A percentile compares a stretch with the other conserved stretches of the same genome.
Conservation (phyloP, 1,140 invertebrate species). For the Alviniconcha marisindica region DNA sequence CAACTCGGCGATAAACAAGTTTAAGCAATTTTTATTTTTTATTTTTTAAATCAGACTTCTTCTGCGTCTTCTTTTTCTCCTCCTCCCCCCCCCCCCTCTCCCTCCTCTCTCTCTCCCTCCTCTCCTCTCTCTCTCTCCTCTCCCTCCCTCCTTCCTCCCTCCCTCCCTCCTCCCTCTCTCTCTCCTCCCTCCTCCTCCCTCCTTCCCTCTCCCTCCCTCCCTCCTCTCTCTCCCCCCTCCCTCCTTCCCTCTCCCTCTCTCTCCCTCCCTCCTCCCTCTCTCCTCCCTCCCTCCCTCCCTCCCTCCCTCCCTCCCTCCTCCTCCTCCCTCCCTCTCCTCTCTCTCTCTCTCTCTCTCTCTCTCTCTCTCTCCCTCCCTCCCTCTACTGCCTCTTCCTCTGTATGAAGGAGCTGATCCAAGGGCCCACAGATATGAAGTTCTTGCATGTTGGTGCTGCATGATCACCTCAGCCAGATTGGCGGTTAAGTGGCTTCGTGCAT, state of each 20-base stretch:
- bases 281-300: neutral
- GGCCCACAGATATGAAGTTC: no score
- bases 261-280: neutral
- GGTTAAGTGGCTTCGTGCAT: no score
- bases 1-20: no score
- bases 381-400: neutral
- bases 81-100: neutral
- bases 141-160: neutral
- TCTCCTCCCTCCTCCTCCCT: neutral
- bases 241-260: neutral
- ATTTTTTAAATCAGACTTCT: no score
- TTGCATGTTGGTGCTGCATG: no score
- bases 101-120: neutral
- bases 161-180: neutral
- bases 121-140: no score
- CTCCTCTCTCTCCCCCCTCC: neutral
- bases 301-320: slow-evolving; percentile 15
- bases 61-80: no score
- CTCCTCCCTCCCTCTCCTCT: neutral
- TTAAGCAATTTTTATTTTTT: no score
- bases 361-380: neutral
- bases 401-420: no score
- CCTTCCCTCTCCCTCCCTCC: neutral
- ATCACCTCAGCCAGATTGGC: no score
- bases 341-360: slow-evolving; percentile 6